Base-by-base conservation (phyloP, 2,797 vertebrate species). In the Siniperca undulata region DNA sequence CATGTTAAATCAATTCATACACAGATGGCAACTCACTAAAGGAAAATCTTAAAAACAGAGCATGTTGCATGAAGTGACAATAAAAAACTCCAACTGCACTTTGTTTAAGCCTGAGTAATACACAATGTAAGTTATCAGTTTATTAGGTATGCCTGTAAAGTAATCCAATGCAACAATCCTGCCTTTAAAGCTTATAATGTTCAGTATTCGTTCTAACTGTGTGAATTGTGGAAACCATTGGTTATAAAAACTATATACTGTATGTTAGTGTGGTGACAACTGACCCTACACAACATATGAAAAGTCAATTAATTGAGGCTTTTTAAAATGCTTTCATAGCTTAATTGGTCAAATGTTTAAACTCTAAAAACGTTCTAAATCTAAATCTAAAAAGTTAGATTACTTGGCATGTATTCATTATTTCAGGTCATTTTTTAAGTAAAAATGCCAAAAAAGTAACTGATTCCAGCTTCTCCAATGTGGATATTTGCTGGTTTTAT, bases 1-100 rank as follows among this genome's bases (percentile, higher is more conserved):
- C 87, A 88, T 30, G 77, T 73, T 72, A 71, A 83, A 90, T 53
- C 70, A 52, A 70, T n/a, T 73, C 79, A 87, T 19, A 90, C 81
- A 93, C 81, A 90, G 62, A 89, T 53, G 78, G 79, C 19, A 81
- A 81, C 55, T 85, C 67, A 89, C 77, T 85, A 27, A 65, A 56
- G 40, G 62, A 82, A 81, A 68, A 82, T 36, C 9, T 30, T 76
- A 74, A 62, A 77, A 62, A 69, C 9, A 80, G 50, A 87, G 76
- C 72, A 85, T 82, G 79, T 74, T 52, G 77, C 64, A 86, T 80
- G 71, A 86, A 75, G 80, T 74, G 77, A 86, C 34, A 70, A 56
- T 16, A 34, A 14, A 55, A 52, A 52, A 48, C 22, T 30, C 16
- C 70, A 68, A 85, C 40, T 77, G 42, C 8, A 76, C 44, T 66